Evolutionary conservation across 1,140 invertebrate genomes (phyloP), one percentile per base, ranked within the genome.

Genomic region (Melitaea cinxia): DNA sequence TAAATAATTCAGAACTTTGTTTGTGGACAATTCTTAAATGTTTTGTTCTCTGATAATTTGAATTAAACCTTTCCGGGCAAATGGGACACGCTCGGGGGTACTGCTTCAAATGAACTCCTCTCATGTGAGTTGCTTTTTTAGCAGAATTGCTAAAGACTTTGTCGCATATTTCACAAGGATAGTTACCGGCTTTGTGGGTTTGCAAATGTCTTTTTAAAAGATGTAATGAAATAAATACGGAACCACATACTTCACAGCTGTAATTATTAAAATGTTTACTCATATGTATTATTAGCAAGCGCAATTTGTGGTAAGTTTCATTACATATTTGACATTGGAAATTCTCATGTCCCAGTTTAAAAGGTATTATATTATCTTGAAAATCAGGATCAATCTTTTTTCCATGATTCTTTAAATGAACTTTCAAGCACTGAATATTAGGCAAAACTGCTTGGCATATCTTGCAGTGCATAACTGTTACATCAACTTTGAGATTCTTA

Each of bases 221-320:
- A 42, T 80, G 88, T 5, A 90, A 79, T 1, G 92, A 92, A 1
- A 90, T 69, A 42, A 91, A 93, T 1, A 84, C 87, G 12, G 90
- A 88, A 2, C 92, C 91, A 53, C 93, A 91, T 2, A 73, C 68
- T 61, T 91, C 83, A 55, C 90, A 91, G 37, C 76, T 85, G 15
- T 73, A 88, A 23, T 90, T 90, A 26, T 83, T 85, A 24, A 83
- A 90, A 63, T 90, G 88, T 56, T 79, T 82, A 15, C 72, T 87
- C 88, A 90, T 90, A n/a, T 90, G 88, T 9, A 88, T 85, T 23
- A 83, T 79, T 2, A 89, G 55, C 1, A 82, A 33, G 47, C 83
- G 72, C 1, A 89, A 49, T 63, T 82, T 86, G 0, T 74, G 39
- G 45, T 73, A 89, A 1, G 35, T 68, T 47, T 80, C 78, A 6